Evolutionary conservation across 2,797 vertebrate species (phyloP).

Genomic region (Typhlichthys eigenmanni): DNA sequence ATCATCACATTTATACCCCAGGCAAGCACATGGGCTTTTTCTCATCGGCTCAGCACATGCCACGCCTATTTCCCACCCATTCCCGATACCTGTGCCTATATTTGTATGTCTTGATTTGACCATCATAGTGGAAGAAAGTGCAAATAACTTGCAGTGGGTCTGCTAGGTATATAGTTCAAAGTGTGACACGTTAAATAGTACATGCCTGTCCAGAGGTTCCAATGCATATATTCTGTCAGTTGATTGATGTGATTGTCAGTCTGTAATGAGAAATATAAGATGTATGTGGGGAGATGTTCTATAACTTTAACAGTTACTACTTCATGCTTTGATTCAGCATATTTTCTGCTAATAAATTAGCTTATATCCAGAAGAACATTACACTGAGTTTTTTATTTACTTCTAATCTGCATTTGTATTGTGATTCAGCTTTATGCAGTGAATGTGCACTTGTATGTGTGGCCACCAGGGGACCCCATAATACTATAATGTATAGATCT

Average conservation of each 20-base stretch:
- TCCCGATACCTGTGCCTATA: constrained; percentile 20
- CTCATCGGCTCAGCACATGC: constrained; percentile 43
- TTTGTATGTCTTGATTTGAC: constrained; percentile 3
- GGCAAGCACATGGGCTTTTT: constrained; percentile 30
- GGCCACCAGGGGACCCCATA: constrained; percentile 46
- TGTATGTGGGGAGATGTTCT: no score
- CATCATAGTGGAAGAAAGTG: background rate
- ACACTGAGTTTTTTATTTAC: background rate
- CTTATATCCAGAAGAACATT: background rate
- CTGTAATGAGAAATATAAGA: no score
- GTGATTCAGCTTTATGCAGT: no score
- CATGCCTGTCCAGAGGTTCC: no score
- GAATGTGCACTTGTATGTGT: background rate
- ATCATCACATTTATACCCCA: constrained; percentile 10
- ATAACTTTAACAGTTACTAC: no score
- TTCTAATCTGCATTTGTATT: background rate
- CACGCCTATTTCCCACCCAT: constrained; percentile 37
- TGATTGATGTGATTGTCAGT: no score
- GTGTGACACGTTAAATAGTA: no score
- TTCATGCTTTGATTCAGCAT: no score
- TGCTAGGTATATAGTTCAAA: no score
- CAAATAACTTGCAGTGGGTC: no score
- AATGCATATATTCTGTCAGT: no score
- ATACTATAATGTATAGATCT: background rate
- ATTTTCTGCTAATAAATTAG: no score